Percentiles rank a stretch among this genome's conserved stretches.
These are phyloP conservation scores for Centropus unirufus DNA, from an alignment of 2,113 vertebrate species.

Conservation along the genomic window DNA sequence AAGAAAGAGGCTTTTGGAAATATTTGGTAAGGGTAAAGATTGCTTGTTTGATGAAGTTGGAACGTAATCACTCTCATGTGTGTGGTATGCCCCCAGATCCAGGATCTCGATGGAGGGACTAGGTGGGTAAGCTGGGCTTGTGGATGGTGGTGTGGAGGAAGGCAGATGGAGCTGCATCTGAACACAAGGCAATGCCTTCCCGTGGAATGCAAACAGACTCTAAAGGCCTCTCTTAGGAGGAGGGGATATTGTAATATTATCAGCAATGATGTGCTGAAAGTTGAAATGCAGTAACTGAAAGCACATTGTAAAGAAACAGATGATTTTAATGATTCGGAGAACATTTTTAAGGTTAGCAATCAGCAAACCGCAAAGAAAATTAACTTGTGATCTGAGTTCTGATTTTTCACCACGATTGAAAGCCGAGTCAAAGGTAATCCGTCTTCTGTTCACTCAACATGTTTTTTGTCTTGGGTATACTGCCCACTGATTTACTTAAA, in stretches of 20 bases:
- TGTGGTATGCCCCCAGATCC: background rate
- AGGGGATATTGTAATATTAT: constrained; percentile 47
- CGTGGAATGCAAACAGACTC: background rate
- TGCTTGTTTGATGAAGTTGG: background rate
- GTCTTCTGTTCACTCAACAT: background rate
- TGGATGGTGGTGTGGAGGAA: background rate
- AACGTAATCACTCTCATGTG: constrained; percentile 16
- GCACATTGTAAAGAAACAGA: constrained; percentile 39
- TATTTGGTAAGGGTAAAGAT: constrained; percentile 13
- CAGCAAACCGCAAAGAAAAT: constrained; percentile 61
- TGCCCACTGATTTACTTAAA: background rate
- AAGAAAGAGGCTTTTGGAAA: constrained; percentile 1
- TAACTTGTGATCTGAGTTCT: constrained; percentile 47
- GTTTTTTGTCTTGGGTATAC: background rate
- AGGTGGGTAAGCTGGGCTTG: background rate
- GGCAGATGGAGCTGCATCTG: background rate
- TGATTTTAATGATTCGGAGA: constrained; percentile 22
- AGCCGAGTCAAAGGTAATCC: constrained; percentile 36
- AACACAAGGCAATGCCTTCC: background rate
- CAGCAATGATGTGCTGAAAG: constrained; percentile 4
- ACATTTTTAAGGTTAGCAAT: constrained; percentile 61
- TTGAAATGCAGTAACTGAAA: constrained; percentile 55
- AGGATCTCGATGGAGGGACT: background rate
- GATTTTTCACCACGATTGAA: constrained; percentile 37
- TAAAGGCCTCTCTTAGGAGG: background rate